Evolutionary conservation across 2,888 invertebrate genomes (phyloP).

Genomic region (Elgonia sp.): DNA sequence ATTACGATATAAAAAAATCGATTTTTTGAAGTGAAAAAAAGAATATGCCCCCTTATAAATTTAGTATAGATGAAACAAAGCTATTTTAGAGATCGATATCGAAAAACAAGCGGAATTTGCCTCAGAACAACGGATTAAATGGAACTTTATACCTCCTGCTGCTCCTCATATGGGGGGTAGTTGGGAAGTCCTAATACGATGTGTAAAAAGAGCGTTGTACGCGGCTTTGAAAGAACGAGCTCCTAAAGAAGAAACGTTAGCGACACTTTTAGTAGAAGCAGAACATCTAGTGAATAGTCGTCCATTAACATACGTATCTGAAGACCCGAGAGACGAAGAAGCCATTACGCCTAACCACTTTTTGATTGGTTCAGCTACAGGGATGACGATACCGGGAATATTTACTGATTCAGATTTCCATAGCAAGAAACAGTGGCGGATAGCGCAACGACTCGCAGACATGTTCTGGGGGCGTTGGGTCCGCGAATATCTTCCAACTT

Average conservation of each 20-base stretch:
- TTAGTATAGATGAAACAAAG: too few species aligned
- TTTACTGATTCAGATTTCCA: conserved; percentile 13
- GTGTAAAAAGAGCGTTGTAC: conserved; percentile 68
- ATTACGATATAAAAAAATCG: too few species aligned
- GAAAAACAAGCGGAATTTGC: too few species aligned
- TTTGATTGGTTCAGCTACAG: not conserved
- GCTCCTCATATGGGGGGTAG: conserved; percentile 55
- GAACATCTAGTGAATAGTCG: not conserved
- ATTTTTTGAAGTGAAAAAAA: too few species aligned
- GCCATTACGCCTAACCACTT: conserved; percentile 3
- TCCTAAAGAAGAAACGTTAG: conserved; percentile 77
- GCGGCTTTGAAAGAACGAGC: conserved; percentile 63
- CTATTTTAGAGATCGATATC: too few species aligned
- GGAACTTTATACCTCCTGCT: conserved; percentile 57
- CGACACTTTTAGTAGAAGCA: conserved; percentile 66
- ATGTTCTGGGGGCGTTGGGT: conserved; percentile 80
- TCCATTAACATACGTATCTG: not conserved
- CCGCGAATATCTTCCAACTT: conserved; percentile 80
- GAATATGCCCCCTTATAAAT: too few species aligned
- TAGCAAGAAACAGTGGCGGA: conserved; percentile 37
- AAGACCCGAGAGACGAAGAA: not conserved
- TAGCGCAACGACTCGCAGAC: not conserved
- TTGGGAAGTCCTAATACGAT: conserved; percentile 35
- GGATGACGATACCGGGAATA: not conserved
- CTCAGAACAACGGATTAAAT: too few species aligned